Conservation (phyloP, 2,797 vertebrate genomes). For the Hapalemur alaotrensis region DNA sequence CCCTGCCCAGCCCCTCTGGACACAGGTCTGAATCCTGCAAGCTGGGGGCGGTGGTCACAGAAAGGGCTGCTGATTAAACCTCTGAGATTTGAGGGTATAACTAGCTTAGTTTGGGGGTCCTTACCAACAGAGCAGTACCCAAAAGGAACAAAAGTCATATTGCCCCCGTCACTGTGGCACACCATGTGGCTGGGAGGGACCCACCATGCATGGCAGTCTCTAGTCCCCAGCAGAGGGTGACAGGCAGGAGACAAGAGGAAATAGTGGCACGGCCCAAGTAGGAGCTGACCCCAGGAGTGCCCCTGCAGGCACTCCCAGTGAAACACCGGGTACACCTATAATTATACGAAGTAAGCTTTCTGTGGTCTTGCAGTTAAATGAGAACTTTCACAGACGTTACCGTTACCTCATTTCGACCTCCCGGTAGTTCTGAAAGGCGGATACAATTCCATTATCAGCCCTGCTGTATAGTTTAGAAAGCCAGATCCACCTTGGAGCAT, state of each 20-base stretch:
- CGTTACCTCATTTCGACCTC: neutral
- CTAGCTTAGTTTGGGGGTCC: neutral
- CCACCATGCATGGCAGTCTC: neutral
- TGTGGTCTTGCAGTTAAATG: neutral
- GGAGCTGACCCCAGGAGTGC: fast-evolving
- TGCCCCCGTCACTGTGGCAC: neutral
- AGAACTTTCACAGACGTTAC: neutral
- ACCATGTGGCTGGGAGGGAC: neutral
- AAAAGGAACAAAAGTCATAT: neutral
- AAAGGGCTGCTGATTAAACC: neutral
- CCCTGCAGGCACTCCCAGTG: no score
- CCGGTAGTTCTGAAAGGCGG: neutral
- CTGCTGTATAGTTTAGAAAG: neutral
- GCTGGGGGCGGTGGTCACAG: no score
- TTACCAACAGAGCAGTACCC: neutral
- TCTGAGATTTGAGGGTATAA: neutral
- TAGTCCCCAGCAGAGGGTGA: neutral
- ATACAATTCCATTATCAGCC: no score
- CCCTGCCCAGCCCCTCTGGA: neutral
- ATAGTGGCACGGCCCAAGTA: neutral
- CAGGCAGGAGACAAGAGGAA: neutral
- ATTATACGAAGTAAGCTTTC: neutral
- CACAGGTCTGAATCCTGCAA: neutral
- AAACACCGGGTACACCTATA: neutral
- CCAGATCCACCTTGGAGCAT: neutral